These are phyloP conservation scores for Thalassarche chlororhynchos DNA, from an alignment of 2,113 vertebrate species.

Conservation along the genomic window DNA sequence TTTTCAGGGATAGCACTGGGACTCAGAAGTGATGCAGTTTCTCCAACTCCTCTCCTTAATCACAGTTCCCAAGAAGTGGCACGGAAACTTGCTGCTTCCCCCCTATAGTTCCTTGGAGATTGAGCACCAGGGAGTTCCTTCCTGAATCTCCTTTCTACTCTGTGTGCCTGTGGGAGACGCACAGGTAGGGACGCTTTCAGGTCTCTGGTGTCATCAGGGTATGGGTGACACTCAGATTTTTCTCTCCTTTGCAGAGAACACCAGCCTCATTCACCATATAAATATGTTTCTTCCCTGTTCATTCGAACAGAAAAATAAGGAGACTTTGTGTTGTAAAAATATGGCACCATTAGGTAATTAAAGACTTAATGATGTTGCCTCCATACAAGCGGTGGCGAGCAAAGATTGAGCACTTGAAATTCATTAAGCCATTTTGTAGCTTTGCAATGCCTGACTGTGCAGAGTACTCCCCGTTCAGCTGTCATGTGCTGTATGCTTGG, in stretches of 20 bases:
- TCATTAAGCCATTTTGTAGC: background rate
- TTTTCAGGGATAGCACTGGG: background rate
- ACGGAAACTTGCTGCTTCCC: background rate
- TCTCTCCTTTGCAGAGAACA: background rate
- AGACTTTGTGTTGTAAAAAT: background rate
- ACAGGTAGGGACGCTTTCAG: background rate
- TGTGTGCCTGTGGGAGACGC: fast-evolving
- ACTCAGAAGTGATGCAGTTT: background rate
- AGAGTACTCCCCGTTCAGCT: background rate
- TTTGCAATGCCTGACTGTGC: background rate
- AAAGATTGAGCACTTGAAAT: background rate
- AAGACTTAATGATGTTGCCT: background rate
- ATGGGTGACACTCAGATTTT: background rate
- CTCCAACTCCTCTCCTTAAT: background rate
- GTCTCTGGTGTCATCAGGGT: background rate
- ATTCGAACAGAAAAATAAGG: background rate
- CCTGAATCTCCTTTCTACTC: background rate
- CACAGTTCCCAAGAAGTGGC: background rate
- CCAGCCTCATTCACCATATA: background rate
- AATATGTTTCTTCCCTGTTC: background rate
- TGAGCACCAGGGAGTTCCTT: background rate
- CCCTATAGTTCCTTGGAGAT: background rate
- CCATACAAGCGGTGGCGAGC: background rate
- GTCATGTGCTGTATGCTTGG: background rate
- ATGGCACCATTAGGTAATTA: background rate